phyloP scores from a whole-genome alignment of 1,140 invertebrate genomes.

The Spodoptera litura region DNA sequence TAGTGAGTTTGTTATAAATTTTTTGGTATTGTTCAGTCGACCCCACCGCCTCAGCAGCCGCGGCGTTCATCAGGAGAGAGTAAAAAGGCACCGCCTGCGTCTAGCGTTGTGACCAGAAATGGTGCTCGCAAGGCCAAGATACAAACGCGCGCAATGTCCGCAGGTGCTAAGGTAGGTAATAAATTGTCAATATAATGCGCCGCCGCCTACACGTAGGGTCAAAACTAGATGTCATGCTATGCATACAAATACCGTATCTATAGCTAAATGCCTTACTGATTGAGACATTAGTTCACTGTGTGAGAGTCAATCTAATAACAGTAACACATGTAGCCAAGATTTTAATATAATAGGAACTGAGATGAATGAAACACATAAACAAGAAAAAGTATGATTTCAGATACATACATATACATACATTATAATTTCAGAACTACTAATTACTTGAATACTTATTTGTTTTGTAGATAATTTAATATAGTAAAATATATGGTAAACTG shows the following conservation, averaged over 20 bases:
- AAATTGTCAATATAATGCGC: slow-evolving; percentile 9
- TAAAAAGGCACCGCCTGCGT: slow-evolving; percentile 75
- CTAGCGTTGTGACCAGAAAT: slow-evolving; percentile 86
- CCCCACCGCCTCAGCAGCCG: slow-evolving; percentile 66
- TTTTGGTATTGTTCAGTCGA: slow-evolving; percentile 66
- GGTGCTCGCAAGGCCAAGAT: slow-evolving; percentile 88
- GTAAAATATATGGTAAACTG: too few relatives aligned
- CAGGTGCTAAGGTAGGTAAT: slow-evolving; percentile 80
- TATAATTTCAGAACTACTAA: too few relatives aligned
- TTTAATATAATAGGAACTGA: too few relatives aligned
- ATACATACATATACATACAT: too few relatives aligned
- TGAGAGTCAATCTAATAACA: neutral
- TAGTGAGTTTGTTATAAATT: slow-evolving; percentile 15
- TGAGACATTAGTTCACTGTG: neutral
- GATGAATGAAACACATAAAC: too few relatives aligned
- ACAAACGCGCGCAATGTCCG: slow-evolving; percentile 87
- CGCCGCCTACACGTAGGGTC: slow-evolving; percentile 20
- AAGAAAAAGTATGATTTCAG: too few relatives aligned
- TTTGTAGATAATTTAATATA: too few relatives aligned
- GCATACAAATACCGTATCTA: neutral
- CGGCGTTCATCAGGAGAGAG: slow-evolving; percentile 72
- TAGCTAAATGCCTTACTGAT: slow-evolving; percentile 13
- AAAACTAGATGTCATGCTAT: neutral
- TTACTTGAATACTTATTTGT: too few relatives aligned
- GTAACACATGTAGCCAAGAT: too few relatives aligned